A percentile compares a stretch with the other conserved stretches of the same genome.
phyloP scores from a whole-genome alignment of 2,888 invertebrate genomes.

The Zelleria hepariella region DNA sequence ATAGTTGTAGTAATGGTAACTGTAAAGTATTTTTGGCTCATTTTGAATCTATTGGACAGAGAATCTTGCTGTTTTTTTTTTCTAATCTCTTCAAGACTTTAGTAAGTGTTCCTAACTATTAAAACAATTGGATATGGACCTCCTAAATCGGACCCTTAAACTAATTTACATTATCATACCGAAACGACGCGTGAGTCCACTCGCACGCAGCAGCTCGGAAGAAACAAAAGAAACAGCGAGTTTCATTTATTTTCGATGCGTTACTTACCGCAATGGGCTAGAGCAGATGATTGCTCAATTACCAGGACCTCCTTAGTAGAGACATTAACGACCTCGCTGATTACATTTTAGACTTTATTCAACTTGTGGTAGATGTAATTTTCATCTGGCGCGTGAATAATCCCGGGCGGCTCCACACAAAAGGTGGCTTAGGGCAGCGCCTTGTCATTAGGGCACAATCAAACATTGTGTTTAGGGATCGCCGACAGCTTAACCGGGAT shows the following conservation, averaged over 20 bases:
- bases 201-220: slow-evolving; percentile 23
- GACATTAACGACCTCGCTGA: slow-evolving; percentile 36
- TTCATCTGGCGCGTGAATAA: slow-evolving; percentile 42
- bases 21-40: too few species aligned
- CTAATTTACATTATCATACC: slow-evolving; percentile 27
- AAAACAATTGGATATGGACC: background rate
- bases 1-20: too few species aligned
- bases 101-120: too few species aligned
- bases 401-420: slow-evolving; percentile 61
- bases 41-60: too few species aligned
- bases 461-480: slow-evolving; percentile 70
- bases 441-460: slow-evolving; percentile 70
- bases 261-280: slow-evolving; percentile 65
- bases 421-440: slow-evolving; percentile 61
- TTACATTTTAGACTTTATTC: slow-evolving; percentile 40
- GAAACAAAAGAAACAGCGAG: slow-evolving; percentile 60
- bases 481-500: slow-evolving; percentile 68
- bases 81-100: too few species aligned
- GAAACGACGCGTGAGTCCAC: slow-evolving; percentile 27
- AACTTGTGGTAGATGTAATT: slow-evolving; percentile 41
- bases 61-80: too few species aligned
- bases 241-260: slow-evolving; percentile 62
- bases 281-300: slow-evolving; percentile 72
- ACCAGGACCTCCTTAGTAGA: slow-evolving; percentile 70
- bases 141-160: slow-evolving; percentile 14